Conservation (phyloP, 2,113 vertebrate genomes). For the Oophaga pumilio region DNA sequence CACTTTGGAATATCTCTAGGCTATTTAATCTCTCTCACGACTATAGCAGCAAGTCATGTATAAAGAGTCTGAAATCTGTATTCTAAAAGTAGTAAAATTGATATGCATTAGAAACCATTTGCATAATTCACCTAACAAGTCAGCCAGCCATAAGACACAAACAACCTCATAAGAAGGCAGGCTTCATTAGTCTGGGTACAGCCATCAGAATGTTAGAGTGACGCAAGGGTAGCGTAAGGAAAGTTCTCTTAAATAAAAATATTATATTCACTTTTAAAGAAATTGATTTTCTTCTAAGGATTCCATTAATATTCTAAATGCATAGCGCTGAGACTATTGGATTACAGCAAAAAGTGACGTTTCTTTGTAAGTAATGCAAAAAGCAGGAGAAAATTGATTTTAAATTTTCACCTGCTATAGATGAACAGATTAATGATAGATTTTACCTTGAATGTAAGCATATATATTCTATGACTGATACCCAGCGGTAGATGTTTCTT, state of each 20-base stretch:
- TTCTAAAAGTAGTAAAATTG: slow-evolving; percentile 21
- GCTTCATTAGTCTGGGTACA: slow-evolving; percentile 44
- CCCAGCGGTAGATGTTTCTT: background rate
- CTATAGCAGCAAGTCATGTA: slow-evolving; percentile 9
- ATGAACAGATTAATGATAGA: background rate
- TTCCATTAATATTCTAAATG: slow-evolving; percentile 24
- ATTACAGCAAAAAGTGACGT: background rate
- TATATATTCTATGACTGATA: background rate
- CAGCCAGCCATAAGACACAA: slow-evolving; percentile 46
- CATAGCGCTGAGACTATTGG: background rate
- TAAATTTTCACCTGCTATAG: background rate
- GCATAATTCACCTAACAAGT: slow-evolving; percentile 46
- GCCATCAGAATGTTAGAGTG: slow-evolving; percentile 20
- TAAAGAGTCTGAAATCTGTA: slow-evolving; percentile 6
- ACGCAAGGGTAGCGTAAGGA: background rate
- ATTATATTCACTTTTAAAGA: slow-evolving; percentile 19
- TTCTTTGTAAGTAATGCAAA: background rate
- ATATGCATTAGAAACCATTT: slow-evolving; percentile 39
- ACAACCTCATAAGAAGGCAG: slow-evolving; percentile 43
- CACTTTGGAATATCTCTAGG: background rate
- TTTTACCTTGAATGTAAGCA: background rate
- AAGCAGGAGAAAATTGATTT: background rate
- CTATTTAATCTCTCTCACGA: background rate
- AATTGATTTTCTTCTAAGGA: slow-evolving; percentile 20
- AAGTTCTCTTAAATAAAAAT: slow-evolving; percentile 30